A percentile compares a stretch with the other conserved stretches of the same genome.
These are phyloP conservation scores for Philantomba maxwellii DNA, from an alignment of 2,113 vertebrate species.

Conservation along the genomic window DNA sequence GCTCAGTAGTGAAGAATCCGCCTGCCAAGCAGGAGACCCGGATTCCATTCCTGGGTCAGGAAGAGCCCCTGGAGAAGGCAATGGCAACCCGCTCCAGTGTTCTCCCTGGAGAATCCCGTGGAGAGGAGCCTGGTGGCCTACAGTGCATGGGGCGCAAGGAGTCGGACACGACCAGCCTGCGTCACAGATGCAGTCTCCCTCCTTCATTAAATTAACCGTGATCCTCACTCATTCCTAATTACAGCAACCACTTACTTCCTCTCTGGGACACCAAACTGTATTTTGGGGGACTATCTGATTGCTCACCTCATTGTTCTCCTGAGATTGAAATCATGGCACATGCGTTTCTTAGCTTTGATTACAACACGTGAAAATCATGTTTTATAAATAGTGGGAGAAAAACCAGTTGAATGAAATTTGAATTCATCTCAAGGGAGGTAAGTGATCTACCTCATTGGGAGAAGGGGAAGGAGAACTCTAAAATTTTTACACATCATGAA, in stretches of 20 bases:
- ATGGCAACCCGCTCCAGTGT: background rate
- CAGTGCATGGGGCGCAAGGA: background rate
- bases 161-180: background rate
- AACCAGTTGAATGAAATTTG: background rate
- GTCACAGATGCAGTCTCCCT: background rate
- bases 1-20: background rate
- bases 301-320: background rate
- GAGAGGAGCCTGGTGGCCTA: background rate
- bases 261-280: no score
- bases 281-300: background rate
- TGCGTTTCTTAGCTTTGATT: background rate
- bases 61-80: background rate
- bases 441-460: background rate
- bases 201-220: background rate
- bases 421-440: background rate
- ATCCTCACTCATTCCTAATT: background rate
- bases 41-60: background rate
- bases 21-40: background rate
- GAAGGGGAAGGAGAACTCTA: background rate
- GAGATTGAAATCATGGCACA: background rate
- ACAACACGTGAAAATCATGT: background rate
- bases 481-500: background rate
- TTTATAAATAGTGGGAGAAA: background rate
- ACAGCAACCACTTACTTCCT: background rate
- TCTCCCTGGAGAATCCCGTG: background rate